These are phyloP conservation scores for Phalera bucephala DNA, from an alignment of 2,888 invertebrate genomes.

Conservation along the genomic window DNA sequence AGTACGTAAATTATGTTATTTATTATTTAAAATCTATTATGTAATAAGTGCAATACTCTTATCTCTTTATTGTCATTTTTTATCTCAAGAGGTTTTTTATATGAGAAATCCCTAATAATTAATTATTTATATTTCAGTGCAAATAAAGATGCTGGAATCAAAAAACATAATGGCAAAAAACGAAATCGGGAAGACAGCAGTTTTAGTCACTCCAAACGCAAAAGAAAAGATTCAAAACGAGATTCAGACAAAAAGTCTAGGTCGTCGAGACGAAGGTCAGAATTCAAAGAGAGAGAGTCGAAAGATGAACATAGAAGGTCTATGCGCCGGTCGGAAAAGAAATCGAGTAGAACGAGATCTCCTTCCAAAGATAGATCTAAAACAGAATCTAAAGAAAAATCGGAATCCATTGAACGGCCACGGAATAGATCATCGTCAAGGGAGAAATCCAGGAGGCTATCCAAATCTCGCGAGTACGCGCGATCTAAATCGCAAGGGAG, in stretches of 20 bases:
- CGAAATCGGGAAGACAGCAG: conserved; percentile 44
- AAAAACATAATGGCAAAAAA: conserved; percentile 35
- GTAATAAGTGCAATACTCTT: too few relatives aligned
- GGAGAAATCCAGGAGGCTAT: conserved; percentile 49
- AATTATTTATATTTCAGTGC: too few relatives aligned
- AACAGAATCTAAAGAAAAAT: conserved; percentile 51
- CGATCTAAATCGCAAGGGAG: conserved; percentile 51
- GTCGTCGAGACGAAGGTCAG: conserved; percentile 58
- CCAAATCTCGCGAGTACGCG: conserved; percentile 49
- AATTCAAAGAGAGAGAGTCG: conserved; percentile 49
- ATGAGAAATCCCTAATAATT: too few relatives aligned
- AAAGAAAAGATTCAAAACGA: conserved; percentile 55
- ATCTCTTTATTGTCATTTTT: too few relatives aligned
- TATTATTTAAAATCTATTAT: too few relatives aligned
- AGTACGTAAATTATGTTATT: conserved; percentile 32
- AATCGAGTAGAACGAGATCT: conserved; percentile 45
- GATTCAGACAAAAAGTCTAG: conserved; percentile 61
- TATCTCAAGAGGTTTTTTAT: too few relatives aligned
- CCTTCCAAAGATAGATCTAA: conserved; percentile 52
- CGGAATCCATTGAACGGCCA: conserved; percentile 49
- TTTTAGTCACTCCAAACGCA: conserved; percentile 50
- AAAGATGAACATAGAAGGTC: conserved; percentile 46
- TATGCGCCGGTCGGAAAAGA: conserved; percentile 54
- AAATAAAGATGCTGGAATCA: conserved; percentile 27
- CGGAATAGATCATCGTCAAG: conserved; percentile 56